A percentile compares a stretch with the other conserved stretches of the same genome.
Conservation (phyloP, 1,140 invertebrate species). For the Drosophila rufa region DNA sequence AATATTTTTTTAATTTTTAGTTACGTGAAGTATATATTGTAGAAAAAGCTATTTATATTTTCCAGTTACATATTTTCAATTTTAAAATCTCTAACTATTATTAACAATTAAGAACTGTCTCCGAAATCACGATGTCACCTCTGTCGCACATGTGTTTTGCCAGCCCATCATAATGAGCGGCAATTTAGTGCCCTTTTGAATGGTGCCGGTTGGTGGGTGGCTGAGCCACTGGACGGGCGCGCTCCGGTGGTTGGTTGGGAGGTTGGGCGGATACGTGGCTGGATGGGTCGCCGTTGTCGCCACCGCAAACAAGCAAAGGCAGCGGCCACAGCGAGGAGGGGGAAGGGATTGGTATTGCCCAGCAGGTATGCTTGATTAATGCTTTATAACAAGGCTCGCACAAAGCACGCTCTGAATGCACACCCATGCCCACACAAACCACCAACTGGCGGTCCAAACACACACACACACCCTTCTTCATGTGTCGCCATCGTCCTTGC, state of each 20-base stretch:
- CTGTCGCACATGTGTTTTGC: conserved; percentile 30
- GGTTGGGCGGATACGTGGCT: conserved; percentile 26
- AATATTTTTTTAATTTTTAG: too few relatives aligned
- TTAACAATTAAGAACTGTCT: neutral
- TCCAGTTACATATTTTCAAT: neutral
- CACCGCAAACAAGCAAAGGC: conserved; percentile 81
- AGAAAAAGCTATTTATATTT: too few relatives aligned
- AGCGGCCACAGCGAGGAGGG: conserved; percentile 49
- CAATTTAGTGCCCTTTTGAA: conserved; percentile 71
- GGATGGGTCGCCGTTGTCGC: conserved; percentile 56
- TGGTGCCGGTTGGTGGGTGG: conserved; percentile 21
- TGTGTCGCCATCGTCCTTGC: conserved; percentile 52
- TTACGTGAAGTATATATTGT: too few relatives aligned
- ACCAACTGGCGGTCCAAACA: conserved; percentile 38
- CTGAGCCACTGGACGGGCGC: conserved; percentile 37
- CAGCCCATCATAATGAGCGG: conserved; percentile 77
- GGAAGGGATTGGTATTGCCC: conserved; percentile 36
- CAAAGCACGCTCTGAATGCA: conserved; percentile 32
- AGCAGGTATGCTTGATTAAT: conserved; percentile 84
- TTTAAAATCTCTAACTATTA: neutral
- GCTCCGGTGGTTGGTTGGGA: conserved; percentile 8
- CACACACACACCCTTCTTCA: conserved; percentile 14
- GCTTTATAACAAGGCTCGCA: conserved; percentile 75
- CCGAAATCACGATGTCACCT: conserved; percentile 6
- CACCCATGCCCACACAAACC: conserved; percentile 43